A percentile compares a stretch with the other conserved stretches of the same genome.
Conservation (phyloP, 2,113 vertebrate species). For the Odocoileus hemionus region DNA sequence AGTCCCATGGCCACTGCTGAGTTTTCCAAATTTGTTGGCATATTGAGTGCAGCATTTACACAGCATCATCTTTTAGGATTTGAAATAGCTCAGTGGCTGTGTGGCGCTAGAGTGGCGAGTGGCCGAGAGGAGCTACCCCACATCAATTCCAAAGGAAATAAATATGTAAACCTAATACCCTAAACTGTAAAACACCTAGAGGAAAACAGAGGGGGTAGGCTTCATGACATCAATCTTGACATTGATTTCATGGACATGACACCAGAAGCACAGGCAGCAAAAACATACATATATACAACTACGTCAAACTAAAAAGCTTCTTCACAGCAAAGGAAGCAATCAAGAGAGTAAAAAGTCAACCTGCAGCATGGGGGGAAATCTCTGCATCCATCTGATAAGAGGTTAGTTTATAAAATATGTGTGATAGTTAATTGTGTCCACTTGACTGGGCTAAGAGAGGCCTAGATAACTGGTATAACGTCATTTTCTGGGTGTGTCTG, state of each 20-base stretch:
- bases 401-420: not conserved
- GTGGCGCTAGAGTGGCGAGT: fast-evolving
- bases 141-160: not conserved
- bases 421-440: not conserved
- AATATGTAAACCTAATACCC: not conserved
- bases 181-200: not conserved
- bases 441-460: not conserved
- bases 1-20: not conserved
- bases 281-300: not conserved
- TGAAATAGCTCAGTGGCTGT: fast-evolving
- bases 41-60: not conserved
- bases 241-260: not conserved
- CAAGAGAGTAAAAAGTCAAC: not conserved
- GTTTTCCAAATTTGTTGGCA: not conserved
- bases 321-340: not conserved
- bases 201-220: not conserved
- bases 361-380: not conserved
- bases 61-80: not conserved
- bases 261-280: not conserved
- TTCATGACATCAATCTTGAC: not conserved
- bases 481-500: not conserved
- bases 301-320: not conserved
- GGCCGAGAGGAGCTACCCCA: not conserved
- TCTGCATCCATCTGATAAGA: not conserved
- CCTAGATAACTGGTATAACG: not conserved